These are phyloP conservation scores for Melanotaenia duboulayi DNA, from an alignment of 2,113 vertebrate genomes.

Conservation along the genomic window DNA sequence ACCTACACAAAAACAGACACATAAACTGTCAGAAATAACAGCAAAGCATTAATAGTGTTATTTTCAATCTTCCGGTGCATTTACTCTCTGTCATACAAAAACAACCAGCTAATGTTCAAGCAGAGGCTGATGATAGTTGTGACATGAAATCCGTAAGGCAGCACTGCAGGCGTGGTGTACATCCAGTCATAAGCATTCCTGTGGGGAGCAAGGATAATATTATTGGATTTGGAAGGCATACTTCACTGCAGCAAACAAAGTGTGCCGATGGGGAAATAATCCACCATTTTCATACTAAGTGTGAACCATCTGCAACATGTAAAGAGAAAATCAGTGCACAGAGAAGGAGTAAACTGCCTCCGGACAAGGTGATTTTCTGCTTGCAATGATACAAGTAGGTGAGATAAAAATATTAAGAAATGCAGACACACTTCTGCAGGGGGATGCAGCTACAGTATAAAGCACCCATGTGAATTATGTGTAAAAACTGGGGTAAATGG, in stretches of 20 bases:
- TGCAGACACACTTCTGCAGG: neutral
- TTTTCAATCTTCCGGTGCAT: conserved; percentile 25
- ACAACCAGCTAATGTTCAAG: conserved; percentile 73
- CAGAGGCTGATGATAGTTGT: conserved; percentile 58
- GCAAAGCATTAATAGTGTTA: no score
- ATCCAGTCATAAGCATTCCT: conserved; percentile 71
- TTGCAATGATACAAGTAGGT: conserved; percentile 14
- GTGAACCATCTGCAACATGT: conserved; percentile 37
- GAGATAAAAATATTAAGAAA: conserved; percentile 26
- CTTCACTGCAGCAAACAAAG: conserved; percentile 33
- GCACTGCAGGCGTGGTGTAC: conserved; percentile 69
- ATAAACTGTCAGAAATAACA: neutral
- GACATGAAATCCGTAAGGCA: conserved; percentile 76
- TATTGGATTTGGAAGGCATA: conserved; percentile 2
- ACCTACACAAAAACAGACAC: conserved; percentile 60
- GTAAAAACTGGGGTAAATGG: conserved; percentile 9
- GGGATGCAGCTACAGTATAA: neutral
- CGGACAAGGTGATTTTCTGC: conserved; percentile 34
- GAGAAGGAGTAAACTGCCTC: conserved; percentile 36
- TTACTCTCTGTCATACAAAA: conserved; percentile 80
- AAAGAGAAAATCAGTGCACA: conserved; percentile 41
- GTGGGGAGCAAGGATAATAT: conserved; percentile 26
- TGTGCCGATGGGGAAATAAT: conserved; percentile 42
- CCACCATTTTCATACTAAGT: conserved; percentile 18
- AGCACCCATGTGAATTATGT: neutral